phyloP scores from a whole-genome alignment of 2,888 invertebrate species.

The Spilarctia lutea region DNA sequence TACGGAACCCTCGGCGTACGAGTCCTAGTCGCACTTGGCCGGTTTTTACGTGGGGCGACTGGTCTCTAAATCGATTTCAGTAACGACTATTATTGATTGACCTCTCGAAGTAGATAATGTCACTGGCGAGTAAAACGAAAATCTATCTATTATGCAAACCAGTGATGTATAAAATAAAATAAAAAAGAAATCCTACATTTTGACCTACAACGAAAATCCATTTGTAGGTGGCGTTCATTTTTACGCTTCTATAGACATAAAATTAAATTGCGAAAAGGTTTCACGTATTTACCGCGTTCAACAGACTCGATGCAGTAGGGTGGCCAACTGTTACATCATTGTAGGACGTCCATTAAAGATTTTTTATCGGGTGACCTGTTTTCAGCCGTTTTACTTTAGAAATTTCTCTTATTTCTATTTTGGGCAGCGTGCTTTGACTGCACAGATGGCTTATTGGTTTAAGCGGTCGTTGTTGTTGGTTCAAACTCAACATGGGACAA shows the following conservation, averaged over 20 bases:
- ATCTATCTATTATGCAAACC: background rate
- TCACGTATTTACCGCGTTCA: conserved; percentile 53
- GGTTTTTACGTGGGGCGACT: too few relatives aligned
- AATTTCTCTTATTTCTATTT: background rate
- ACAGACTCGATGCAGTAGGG: conserved; percentile 21
- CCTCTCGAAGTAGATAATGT: background rate
- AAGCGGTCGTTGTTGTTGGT: too few relatives aligned
- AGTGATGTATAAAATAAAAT: conserved; percentile 3
- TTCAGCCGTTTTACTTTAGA: background rate
- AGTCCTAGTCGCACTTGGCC: too few relatives aligned
- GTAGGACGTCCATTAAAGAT: conserved; percentile 21
- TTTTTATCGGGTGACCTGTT: conserved; percentile 14
- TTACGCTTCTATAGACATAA: conserved; percentile 47
- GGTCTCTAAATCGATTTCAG: background rate
- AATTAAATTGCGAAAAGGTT: conserved; percentile 58
- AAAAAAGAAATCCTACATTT: conserved; percentile 17
- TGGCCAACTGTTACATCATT: conserved; percentile 27
- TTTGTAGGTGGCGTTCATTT: conserved; percentile 45
- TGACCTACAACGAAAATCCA: conserved; percentile 42
- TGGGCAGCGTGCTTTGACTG: background rate
- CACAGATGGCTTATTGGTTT: too few relatives aligned
- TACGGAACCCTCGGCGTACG: too few relatives aligned
- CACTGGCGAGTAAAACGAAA: background rate
- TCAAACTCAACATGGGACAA: too few relatives aligned
- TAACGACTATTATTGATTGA: background rate